Base-by-base conservation (phyloP, 2,888 invertebrate species). In the Ormyrus nitidulus region DNA sequence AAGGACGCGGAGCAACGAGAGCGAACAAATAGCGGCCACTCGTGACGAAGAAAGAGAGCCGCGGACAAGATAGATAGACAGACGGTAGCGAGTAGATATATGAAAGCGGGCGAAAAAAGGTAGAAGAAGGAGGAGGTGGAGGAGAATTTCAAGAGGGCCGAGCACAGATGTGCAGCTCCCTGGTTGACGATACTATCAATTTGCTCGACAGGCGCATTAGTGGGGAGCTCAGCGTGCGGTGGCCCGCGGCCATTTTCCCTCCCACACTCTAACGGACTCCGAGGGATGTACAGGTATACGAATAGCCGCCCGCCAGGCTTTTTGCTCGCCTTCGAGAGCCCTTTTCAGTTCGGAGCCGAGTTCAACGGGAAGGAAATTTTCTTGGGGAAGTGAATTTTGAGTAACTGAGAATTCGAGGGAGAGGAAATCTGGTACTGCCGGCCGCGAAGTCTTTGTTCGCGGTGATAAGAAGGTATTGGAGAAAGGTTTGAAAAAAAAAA, bases 171-270 rank as follows among this genome's bases (percentile, higher is more conserved):
- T 46, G 69, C 56, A 62, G 70, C 62, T 77, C 56, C 56, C 64
- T 48, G 56, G 69, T 77, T 77, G 64, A 77, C 58, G 70, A 64
- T 77, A 70, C 77, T 64, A 77, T 70, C 70, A 77, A 70, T 54
- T 77, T 73, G 11, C 54, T 19, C 10, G 73, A 73, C 64, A 54
- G 73, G 46, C 46, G 73, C 61, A 71, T 71, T 71, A 71, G 61
- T 34, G 49, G 58, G 58, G 49, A 46, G 70, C 58, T 70, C 70
- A 68, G 53, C 75, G 59, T 53, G 54, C 53, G 75, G 61, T 58
- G 49, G 6, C 53, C 51, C 9, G 8, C n/a, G 65, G 58, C 48
- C 65, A 66, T 65, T 74, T 74, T 19, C 1, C 49, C 49, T 4
- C 34, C 34, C 34, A 4, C 34, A 34, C 34, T 34, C 34, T 34